These are phyloP conservation scores for Morelia viridis DNA, from an alignment of 2,797 vertebrate genomes.

Conservation along the genomic window DNA sequence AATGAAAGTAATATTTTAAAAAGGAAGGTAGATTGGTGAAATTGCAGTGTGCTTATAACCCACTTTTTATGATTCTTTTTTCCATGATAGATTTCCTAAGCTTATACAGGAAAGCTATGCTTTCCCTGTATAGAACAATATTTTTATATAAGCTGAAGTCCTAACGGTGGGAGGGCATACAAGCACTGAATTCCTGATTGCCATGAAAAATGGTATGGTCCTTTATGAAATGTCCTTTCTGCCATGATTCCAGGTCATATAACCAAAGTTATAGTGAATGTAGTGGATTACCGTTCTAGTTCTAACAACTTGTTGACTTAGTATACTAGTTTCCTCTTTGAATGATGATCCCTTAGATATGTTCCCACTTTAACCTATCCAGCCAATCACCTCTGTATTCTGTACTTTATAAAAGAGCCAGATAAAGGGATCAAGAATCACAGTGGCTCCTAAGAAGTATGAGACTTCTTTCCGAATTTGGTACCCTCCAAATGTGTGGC, in stretches of 20 bases:
- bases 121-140: not conserved
- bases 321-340: not conserved
- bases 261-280: not conserved
- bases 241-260: not conserved
- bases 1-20: not conserved
- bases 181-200: not conserved
- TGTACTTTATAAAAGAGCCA: not conserved
- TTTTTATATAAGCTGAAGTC: not conserved
- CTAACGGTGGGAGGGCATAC: not conserved
- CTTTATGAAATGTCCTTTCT: not conserved
- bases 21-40: not conserved
- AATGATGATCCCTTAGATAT: not conserved
- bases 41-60: not conserved
- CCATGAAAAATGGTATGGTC: not conserved
- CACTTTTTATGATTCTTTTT: not conserved
- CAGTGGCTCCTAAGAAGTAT: not conserved
- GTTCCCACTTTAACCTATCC: not conserved
- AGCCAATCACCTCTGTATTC: not conserved
- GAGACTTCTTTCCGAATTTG: not conserved
- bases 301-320: not conserved
- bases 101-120: not conserved
- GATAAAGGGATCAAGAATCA: not conserved
- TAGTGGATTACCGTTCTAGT: not conserved
- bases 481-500: not conserved
- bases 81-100: not conserved